These are phyloP conservation scores for Eremophila alpestris DNA, from an alignment of 2,797 vertebrate genomes.

Conservation along the genomic window DNA sequence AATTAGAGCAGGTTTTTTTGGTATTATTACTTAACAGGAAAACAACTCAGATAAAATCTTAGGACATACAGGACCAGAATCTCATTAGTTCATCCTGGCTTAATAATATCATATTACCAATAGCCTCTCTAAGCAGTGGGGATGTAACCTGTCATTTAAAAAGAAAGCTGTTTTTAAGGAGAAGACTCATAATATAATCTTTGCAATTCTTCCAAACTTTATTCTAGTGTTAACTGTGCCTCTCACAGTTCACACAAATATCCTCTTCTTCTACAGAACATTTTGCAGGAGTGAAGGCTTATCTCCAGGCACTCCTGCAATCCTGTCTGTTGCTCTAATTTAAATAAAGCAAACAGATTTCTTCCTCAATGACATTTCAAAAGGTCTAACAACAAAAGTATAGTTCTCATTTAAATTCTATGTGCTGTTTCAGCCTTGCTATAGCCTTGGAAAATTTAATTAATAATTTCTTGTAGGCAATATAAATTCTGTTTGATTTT, in stretches of 20 bases:
- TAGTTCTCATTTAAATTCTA: neutral
- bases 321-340: neutral
- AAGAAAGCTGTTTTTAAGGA: neutral
- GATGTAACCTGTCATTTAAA: neutral
- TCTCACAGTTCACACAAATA: neutral
- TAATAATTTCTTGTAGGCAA: neutral
- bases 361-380: neutral
- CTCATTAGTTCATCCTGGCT: neutral
- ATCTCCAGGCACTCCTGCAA: neutral
- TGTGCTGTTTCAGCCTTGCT: neutral
- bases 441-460: neutral
- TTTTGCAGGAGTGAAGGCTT: neutral
- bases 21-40: neutral
- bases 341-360: neutral
- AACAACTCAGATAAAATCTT: neutral
- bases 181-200: neutral
- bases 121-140: neutral
- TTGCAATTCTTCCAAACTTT: neutral
- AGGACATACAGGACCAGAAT: neutral
- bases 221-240: neutral
- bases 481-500: neutral
- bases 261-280: neutral
- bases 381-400: neutral
- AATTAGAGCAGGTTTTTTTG: neutral
- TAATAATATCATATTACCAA: neutral